Conservation (phyloP, 2,888 invertebrate species). For the Hyposoter dolosus region DNA sequence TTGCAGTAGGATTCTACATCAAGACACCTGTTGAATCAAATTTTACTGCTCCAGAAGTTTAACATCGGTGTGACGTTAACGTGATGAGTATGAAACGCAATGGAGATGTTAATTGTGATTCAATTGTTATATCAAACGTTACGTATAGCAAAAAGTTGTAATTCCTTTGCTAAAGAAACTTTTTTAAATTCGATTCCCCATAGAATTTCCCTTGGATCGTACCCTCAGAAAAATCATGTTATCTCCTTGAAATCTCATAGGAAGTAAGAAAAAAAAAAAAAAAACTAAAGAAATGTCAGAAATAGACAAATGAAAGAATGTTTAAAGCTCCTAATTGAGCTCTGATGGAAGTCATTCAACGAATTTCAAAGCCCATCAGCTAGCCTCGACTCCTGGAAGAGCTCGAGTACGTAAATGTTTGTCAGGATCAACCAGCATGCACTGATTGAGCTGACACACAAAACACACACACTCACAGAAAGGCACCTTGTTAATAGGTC, state of each 20-base stretch:
- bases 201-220: too few relatives aligned
- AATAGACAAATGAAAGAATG: too few relatives aligned
- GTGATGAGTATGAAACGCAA: not conserved
- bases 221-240: too few relatives aligned
- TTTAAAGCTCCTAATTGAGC: not conserved
- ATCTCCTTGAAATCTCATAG: too few relatives aligned
- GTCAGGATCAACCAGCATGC: not conserved
- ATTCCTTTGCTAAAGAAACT: not conserved
- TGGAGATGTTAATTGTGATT: not conserved
- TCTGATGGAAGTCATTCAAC: not conserved
- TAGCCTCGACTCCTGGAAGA: not conserved
- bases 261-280: too few relatives aligned
- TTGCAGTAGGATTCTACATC: not conserved
- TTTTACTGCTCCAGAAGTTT: not conserved
- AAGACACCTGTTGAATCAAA: conserved; percentile 52
- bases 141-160: not conserved
- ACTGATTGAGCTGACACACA: not conserved
- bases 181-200: not conserved
- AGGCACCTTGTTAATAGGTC: not conserved
- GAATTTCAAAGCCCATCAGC: not conserved
- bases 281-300: too few relatives aligned
- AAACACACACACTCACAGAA: not conserved
- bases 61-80: not conserved
- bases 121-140: not conserved
- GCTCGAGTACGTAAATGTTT: not conserved